Base-by-base conservation (phyloP, 2,797 vertebrate species). In the Lepus townsendii region DNA sequence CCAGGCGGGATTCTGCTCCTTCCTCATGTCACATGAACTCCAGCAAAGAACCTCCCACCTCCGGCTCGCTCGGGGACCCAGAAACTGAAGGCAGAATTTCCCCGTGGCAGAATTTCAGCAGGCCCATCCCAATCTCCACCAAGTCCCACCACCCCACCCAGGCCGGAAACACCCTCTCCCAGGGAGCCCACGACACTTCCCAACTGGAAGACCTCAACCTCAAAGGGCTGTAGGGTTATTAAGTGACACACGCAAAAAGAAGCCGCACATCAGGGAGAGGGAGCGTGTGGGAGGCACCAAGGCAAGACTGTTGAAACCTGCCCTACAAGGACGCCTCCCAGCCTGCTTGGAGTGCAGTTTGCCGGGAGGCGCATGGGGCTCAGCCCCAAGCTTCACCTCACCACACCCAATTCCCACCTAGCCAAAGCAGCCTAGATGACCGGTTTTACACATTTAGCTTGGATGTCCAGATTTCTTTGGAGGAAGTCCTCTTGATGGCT, bases 281-380 rank as follows among this genome's bases (percentile, higher is more conserved):
- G 5, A 65, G 14, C 9, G 7, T 9, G 22, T 7, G 38, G 19
- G 69, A 78, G 52, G 13, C n/a, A 35, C 7, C 72, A 54, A 17
- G 72, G 14, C 35, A 85, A 68, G 13, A 24, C 14, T 24, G 50
- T 12, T 26, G n/a, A 27, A 68, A 3, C 0, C 0, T 13, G 35
- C 66, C 27, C 42, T 19, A 32, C 7, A 66, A n/a, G 9, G 11
- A 42, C 19, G 17, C 32, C 20, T 17, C 9, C 24, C 24, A 8
- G 14, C 11, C 3, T 1, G 50, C 83, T 9, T 3, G 4, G 38
- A 1, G 4, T 0, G 1, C 5, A 3, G 0, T 12, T 57, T 57
- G 16, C 0, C 14, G 24, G 27, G 11, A 71, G 62, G 20, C 5
- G 22, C 27, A 17, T 20, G 38, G 72, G 90, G 30, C 38, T 24